Percentiles rank a stretch among this genome's conserved stretches.
Conservation (phyloP, 2,113 vertebrate genomes). For the Microtus richardsoni region DNA sequence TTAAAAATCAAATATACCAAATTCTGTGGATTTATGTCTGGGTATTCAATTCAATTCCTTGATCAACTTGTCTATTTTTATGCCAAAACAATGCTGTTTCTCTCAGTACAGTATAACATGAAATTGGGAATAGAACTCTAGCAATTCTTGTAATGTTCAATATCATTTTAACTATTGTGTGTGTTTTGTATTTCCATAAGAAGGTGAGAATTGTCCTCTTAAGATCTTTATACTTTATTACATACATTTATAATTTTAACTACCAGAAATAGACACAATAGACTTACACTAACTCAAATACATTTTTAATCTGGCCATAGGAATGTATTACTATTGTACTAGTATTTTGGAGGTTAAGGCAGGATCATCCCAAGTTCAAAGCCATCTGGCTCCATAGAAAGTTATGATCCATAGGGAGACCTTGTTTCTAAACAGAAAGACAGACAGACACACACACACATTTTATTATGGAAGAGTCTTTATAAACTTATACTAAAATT, state of each 20-base stretch:
- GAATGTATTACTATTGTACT: background rate
- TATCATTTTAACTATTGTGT: background rate
- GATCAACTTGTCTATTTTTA: background rate
- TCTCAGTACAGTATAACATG: background rate
- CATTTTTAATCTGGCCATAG: background rate
- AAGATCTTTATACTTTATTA: background rate
- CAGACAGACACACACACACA: background rate
- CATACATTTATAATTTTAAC: background rate
- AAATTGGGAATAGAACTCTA: background rate
- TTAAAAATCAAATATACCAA: background rate
- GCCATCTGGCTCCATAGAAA: background rate
- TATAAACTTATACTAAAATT: slow-evolving; percentile 17
- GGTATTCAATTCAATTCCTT: background rate
- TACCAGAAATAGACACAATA: background rate
- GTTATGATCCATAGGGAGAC: background rate
- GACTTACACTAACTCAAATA: background rate
- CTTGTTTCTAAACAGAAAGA: background rate
- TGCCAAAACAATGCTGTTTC: background rate
- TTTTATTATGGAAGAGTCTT: background rate
- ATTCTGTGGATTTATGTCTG: background rate
- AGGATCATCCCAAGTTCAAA: background rate
- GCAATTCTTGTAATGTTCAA: background rate
- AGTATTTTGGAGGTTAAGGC: too few species aligned
- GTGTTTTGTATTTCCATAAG: background rate
- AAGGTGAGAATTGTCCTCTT: background rate